Conservation (phyloP, 2,888 invertebrate species). For the Rugalucina vietnamica region DNA sequence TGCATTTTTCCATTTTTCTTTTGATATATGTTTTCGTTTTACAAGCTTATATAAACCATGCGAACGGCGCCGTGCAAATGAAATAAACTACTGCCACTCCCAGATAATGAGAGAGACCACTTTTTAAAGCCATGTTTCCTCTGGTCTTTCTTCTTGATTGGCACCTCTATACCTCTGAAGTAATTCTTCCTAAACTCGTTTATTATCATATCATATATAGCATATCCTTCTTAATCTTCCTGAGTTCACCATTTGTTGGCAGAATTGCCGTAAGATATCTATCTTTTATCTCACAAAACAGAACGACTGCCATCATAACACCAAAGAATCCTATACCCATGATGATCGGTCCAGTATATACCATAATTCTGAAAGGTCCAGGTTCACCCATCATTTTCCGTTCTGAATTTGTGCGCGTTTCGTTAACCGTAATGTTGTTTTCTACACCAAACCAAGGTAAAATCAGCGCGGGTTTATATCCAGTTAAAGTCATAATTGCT, state of each 20-base stretch:
- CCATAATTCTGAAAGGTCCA: slow-evolving; percentile 85
- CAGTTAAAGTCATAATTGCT: slow-evolving; percentile 70
- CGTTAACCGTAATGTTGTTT: slow-evolving; percentile 29
- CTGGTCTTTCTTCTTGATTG: slow-evolving; percentile 53
- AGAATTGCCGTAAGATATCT: slow-evolving; percentile 95
- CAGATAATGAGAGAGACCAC: slow-evolving; percentile 53
- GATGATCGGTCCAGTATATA: slow-evolving; percentile 97
- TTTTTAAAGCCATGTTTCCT: slow-evolving; percentile 40
- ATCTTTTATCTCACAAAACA: slow-evolving; percentile 99
- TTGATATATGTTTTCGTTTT: slow-evolving; percentile 46
- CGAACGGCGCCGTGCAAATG: slow-evolving; percentile 49
- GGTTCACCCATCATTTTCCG: slow-evolving; percentile 46
- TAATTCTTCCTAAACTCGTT: slow-evolving; percentile 73
- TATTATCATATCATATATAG: slow-evolving; percentile 76
- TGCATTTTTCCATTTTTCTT: slow-evolving; percentile 38
- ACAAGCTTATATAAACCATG: slow-evolving; percentile 42
- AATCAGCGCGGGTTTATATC: slow-evolving; percentile 66
- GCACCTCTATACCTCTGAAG: slow-evolving; percentile 74
- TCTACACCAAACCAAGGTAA: slow-evolving; percentile 34
- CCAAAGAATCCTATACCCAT: slow-evolving; percentile 99
- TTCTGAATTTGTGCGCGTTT: slow-evolving; percentile 42
- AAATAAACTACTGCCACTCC: slow-evolving; percentile 53
- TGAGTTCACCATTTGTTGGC: slow-evolving; percentile 84
- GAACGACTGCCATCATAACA: slow-evolving; percentile 98
- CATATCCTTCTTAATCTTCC: slow-evolving; percentile 63